A percentile compares a stretch with the other conserved stretches of the same genome.
These are phyloP conservation scores for Pteria penguin DNA, from an alignment of 2,888 invertebrate genomes.

Conservation along the genomic window DNA sequence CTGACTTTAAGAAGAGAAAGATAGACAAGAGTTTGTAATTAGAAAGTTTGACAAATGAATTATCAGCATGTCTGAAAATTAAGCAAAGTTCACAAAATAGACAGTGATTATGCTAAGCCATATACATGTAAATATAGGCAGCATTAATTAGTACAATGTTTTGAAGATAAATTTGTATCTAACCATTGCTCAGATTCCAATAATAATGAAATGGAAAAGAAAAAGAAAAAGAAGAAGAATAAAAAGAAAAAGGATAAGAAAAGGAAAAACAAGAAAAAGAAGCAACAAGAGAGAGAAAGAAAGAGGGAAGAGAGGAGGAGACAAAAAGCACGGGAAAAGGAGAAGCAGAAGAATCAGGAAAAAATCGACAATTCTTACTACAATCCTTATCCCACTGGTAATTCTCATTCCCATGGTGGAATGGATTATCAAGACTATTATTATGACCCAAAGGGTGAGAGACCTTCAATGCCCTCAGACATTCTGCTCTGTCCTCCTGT, in stretches of 20 bases:
- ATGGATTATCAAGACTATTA: too few relatives aligned
- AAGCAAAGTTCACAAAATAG: too few relatives aligned
- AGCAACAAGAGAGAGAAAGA: slow-evolving; percentile 44
- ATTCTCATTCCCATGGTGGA: too few relatives aligned
- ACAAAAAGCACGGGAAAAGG: slow-evolving; percentile 19
- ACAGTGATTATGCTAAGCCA: too few relatives aligned
- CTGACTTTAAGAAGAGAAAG: too few relatives aligned
- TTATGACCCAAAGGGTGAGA: too few relatives aligned
- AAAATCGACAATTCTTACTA: too few relatives aligned
- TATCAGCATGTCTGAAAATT: too few relatives aligned
- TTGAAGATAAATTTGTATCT: slow-evolving; percentile 31
- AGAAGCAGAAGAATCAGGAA: slow-evolving; percentile 7
- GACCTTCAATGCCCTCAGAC: too few relatives aligned
- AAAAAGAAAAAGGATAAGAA: slow-evolving; percentile 47
- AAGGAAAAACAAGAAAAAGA: slow-evolving; percentile 51
- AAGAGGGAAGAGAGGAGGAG: slow-evolving; percentile 20
- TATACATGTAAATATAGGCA: too few relatives aligned
- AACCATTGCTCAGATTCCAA: slow-evolving; percentile 7
- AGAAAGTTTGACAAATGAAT: slow-evolving; percentile 28
- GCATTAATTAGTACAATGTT: slow-evolving; percentile 34
- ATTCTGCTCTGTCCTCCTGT: too few relatives aligned
- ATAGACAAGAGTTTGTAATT: neutral
- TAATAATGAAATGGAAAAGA: slow-evolving; percentile 21
- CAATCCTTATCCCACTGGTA: too few relatives aligned
- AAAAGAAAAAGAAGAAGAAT: slow-evolving; percentile 43